Evolutionary conservation across 2,113 vertebrate species (phyloP).

Genomic region (rat (Rattus norvegicus)): GRCr8 NC_086021.1:155980001-155980500

Average conservation of each 20-base stretch:
- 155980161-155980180: not conserved
- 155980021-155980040: not conserved
- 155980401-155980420: not conserved
- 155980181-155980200: not conserved
- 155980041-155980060: not conserved
- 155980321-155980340: not conserved
- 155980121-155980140: not conserved
- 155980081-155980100: not conserved
- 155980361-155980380: not conserved
- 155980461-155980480: conserved; percentile 78
- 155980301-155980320: not conserved
- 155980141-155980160: not conserved
- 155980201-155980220: not conserved
- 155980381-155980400: not conserved
- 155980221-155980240: not conserved
- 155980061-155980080: not conserved
- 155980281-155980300: not conserved
- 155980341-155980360: not conserved
- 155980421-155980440: not conserved
- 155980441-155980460: conserved; percentile 76
- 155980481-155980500: conserved; percentile 63
- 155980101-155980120: not conserved
- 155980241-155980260: not conserved
- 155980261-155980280: not conserved
- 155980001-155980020: not conserved